phyloP scores from a whole-genome alignment of 2,888 invertebrate species.

The Epirrhoe tristata region DNA sequence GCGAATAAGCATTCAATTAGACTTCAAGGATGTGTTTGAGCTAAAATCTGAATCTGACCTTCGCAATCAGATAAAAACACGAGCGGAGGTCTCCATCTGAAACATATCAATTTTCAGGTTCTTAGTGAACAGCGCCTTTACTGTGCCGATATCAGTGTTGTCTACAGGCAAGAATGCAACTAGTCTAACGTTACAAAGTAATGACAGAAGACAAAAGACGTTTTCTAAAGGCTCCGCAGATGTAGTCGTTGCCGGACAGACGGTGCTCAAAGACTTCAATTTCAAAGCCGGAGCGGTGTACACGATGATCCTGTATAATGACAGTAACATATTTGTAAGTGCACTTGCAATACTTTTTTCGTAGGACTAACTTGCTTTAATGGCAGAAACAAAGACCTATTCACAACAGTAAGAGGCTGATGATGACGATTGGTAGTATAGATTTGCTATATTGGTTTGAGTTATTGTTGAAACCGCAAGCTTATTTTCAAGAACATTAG shows the following conservation, averaged over 20 bases:
- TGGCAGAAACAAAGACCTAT: too few species aligned
- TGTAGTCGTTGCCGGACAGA: constrained; percentile 63
- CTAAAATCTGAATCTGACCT: too few species aligned
- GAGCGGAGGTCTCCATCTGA: too few species aligned
- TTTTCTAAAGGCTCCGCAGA: constrained; percentile 70
- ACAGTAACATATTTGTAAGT: constrained; percentile 66
- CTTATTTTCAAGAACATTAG: too few species aligned
- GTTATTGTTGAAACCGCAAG: too few species aligned
- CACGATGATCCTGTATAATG: constrained; percentile 79
- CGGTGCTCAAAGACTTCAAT: constrained; percentile 57
- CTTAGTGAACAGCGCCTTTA: constrained; percentile 62
- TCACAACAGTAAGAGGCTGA: too few species aligned
- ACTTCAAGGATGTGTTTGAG: too few species aligned
- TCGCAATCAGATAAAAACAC: too few species aligned
- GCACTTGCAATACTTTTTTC: neutral
- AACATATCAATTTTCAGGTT: constrained; percentile 61
- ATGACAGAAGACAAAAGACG: constrained; percentile 52
- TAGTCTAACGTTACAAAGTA: constrained; percentile 54
- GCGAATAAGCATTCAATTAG: too few species aligned
- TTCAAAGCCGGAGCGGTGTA: constrained; percentile 89
- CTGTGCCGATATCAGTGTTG: constrained; percentile 56
- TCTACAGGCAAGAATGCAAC: constrained; percentile 60
- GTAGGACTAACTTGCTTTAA: too few species aligned
- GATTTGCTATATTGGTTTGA: too few species aligned
- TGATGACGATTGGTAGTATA: too few species aligned